phyloP scores from a whole-genome alignment of 2,888 invertebrate species.

The Arrhopalites spinosus region DNA sequence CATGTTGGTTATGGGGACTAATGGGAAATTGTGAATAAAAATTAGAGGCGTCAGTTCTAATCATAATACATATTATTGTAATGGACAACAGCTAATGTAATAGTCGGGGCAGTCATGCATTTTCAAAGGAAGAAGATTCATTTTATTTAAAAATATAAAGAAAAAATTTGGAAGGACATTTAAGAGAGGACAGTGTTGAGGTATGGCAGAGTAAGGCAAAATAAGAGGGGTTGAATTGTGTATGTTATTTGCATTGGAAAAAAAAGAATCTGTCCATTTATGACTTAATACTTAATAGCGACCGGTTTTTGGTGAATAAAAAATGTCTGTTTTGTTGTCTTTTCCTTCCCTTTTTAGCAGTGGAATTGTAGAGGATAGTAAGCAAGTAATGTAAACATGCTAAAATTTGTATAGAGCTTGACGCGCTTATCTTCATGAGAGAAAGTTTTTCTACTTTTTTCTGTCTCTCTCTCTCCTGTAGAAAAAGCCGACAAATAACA shows the following conservation, averaged over 20 bases:
- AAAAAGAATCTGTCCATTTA: slow-evolving; percentile 28
- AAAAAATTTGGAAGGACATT: not conserved
- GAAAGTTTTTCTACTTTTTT: not conserved
- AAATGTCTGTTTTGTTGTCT: not conserved
- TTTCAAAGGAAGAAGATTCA: not conserved
- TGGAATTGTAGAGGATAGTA: too few species aligned
- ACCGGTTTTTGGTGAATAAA: slow-evolving; percentile 39
- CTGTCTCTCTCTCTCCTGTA: not conserved
- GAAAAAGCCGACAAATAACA: not conserved
- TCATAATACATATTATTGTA: too few species aligned
- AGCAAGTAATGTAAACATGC: slow-evolving; percentile 28
- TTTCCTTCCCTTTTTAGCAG: too few species aligned
- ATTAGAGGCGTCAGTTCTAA: too few species aligned
- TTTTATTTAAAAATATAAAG: not conserved
- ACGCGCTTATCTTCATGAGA: slow-evolving; percentile 19
- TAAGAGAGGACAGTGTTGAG: not conserved
- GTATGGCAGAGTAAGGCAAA: not conserved
- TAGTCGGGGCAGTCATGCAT: not conserved
- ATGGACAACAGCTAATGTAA: too few species aligned
- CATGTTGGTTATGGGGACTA: too few species aligned
- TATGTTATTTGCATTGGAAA: not conserved
- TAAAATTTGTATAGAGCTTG: not conserved
- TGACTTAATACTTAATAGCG: slow-evolving; percentile 40
- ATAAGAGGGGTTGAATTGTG: not conserved
- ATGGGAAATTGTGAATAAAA: too few species aligned